Base-by-base conservation (phyloP, 1,140 invertebrate genomes). In the Aphis craccivora region DNA sequence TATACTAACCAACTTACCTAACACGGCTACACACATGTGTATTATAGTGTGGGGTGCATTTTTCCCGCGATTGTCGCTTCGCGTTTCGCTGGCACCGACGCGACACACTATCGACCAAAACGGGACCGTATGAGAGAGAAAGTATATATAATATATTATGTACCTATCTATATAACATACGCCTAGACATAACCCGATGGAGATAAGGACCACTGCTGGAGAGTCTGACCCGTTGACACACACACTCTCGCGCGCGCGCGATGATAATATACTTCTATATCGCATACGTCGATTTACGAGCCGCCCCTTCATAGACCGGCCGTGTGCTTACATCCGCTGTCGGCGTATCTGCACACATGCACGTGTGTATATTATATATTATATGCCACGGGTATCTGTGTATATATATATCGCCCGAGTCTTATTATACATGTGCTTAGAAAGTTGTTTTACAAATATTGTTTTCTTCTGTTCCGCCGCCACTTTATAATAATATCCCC, bases 361-460 rank as follows among this genome's bases (percentile, higher is more conserved):
- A n/a, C 11, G 30, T 14, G 35, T 55, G 51, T 55, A 23, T 55
- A 48, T 89, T 60, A 67, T 67, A 67, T 67, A 67, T 67, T 67
- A 67, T 67, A 67, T 14, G 14, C 60, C 30, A n/a, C 60, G 14
- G 60, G 60, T 67, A 67, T 30, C 60, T 67, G 18, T 53, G 23
- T 53, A 51, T 14, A 0, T 20, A 51, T 67, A 67, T 67, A 67
- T 67, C 60, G 30, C 60, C 60, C 4, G 60, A 60, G 55, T 60
- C 30, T 14, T 67, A 67, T 67, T 76, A 76, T 53, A 48, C 43
- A 83, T 45, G 91, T 83, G 76, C 91, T 92, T 92, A 92, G 91
- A 92, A 92, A 92, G 91, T 92, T 92, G 91, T 92, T 92, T 92
- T 83, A 83, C 67, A 83, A 51, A 92, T 92, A 55, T 89, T 48